These are phyloP conservation scores for Spisula solida DNA, from an alignment of 2,888 invertebrate genomes.

Conservation along the genomic window DNA sequence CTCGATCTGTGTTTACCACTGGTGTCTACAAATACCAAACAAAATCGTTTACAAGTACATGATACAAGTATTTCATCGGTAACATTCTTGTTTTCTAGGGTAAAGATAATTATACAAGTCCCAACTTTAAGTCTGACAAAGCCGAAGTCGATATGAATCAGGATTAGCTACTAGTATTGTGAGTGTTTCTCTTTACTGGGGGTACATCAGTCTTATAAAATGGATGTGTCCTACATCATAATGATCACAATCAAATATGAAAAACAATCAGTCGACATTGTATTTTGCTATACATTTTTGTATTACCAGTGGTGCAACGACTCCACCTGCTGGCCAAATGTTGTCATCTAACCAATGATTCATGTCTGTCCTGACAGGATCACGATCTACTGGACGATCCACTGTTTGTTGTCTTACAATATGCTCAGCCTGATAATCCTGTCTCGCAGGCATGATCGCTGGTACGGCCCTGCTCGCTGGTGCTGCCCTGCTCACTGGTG, in stretches of 20 bases:
- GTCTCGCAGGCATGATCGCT: neutral
- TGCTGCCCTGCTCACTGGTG: too few species aligned
- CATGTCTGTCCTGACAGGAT: neutral
- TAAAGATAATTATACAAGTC: too few species aligned
- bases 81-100: neutral
- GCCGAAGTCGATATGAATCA: too few species aligned
- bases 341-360: constrained; percentile 7
- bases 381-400: neutral
- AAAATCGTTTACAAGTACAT: neutral
- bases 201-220: too few species aligned
- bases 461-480: neutral
- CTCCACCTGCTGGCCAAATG: neutral
- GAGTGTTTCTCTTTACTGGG: too few species aligned
- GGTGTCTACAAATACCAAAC: neutral
- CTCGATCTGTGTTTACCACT: neutral
- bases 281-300: too few species aligned
- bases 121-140: too few species aligned
- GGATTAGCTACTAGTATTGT: too few species aligned
- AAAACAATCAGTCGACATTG: too few species aligned
- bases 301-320: neutral
- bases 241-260: too few species aligned
- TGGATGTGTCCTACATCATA: too few species aligned
- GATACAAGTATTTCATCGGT: neutral
- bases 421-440: neutral
- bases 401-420: neutral